Conservation (phyloP, 1,140 invertebrate genomes). For the Eurosta solidaginis region DNA sequence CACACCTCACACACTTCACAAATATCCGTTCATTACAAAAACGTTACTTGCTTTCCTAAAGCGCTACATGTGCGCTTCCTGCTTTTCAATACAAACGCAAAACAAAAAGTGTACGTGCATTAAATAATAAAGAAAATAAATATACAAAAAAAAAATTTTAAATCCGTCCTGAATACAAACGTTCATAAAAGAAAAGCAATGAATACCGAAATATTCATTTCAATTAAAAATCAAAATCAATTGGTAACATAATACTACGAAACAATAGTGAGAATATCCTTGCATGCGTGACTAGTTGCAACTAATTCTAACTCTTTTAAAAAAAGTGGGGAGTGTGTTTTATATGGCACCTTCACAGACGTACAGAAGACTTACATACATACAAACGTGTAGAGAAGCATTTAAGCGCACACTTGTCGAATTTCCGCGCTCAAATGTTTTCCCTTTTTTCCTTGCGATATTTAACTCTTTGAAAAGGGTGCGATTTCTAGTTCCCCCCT, state of each 20-base stretch:
- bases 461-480: neutral
- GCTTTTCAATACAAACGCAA: neutral
- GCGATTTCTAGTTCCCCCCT: neutral
- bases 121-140: neutral
- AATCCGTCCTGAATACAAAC: neutral
- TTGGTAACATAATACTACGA: neutral
- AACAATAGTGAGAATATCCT: neutral
- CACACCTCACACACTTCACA: neutral
- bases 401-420: slow-evolving; percentile 11
- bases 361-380: too few relatives aligned
- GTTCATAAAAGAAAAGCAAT: neutral
- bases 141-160: neutral
- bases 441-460: neutral
- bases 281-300: neutral
- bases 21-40: neutral
- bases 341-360: neutral
- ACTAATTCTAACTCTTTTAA: neutral
- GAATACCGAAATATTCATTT: neutral
- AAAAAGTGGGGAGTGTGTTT: neutral
- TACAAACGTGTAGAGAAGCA: neutral
- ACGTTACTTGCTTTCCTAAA: neutral
- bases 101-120: neutral
- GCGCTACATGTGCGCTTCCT: neutral
- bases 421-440: slow-evolving; percentile 8
- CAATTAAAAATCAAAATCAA: neutral